Conservation (phyloP, 2,113 vertebrate genomes). For the Varanus komodoensis region DNA sequence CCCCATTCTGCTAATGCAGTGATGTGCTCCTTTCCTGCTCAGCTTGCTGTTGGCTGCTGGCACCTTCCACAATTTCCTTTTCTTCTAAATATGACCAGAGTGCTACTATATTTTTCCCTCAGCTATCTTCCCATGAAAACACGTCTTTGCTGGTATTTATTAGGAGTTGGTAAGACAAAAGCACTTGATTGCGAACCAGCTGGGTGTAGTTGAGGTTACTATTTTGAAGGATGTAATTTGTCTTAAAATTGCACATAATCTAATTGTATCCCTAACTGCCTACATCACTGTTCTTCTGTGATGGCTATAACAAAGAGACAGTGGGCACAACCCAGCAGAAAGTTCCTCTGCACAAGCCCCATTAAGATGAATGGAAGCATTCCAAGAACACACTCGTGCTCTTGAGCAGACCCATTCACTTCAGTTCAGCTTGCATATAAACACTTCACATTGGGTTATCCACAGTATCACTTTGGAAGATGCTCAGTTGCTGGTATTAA, state of each 20-base stretch:
- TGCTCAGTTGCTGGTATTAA: background rate
- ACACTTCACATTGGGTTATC: background rate
- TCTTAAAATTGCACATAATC: constrained; percentile 37
- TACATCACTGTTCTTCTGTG: background rate
- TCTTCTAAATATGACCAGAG: background rate
- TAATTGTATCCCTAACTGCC: constrained; percentile 27
- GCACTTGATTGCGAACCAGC: constrained; percentile 41
- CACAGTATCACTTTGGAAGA: background rate
- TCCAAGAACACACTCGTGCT: background rate
- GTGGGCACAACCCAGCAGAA: constrained; percentile 13
- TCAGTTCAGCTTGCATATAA: background rate
- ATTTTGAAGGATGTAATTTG: constrained; percentile 39
- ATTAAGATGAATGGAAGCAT: background rate
- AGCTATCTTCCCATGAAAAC: background rate
- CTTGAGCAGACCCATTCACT: background rate
- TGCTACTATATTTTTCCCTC: background rate
- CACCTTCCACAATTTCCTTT: background rate
- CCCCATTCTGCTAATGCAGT: constrained; percentile 12
- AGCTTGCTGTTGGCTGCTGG: background rate
- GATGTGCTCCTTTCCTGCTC: background rate
- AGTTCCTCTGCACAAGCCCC: background rate
- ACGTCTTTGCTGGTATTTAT: constrained; percentile 12
- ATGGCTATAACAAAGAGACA: constrained; percentile 6
- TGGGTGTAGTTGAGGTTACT: constrained; percentile 34
- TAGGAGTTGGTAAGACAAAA: constrained; percentile 27